A percentile compares a stretch with the other conserved stretches of the same genome.
phyloP scores from a whole-genome alignment of 2,113 vertebrate species.

The Fulica atra region DNA sequence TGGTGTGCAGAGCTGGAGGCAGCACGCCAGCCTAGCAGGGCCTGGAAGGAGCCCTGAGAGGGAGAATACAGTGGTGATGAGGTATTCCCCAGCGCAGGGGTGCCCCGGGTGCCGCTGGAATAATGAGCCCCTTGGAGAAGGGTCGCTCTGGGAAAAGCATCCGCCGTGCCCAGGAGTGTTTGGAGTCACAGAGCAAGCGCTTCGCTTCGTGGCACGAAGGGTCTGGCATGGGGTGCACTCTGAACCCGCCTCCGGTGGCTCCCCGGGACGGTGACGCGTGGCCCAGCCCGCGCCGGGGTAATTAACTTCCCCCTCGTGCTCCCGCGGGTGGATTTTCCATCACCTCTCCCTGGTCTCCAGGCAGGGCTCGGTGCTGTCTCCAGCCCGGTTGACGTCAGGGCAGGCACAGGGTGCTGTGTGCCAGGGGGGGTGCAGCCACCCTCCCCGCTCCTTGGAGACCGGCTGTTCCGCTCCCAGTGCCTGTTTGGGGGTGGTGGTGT shows the following conservation, averaged over 20 bases:
- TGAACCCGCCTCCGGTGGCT: neutral
- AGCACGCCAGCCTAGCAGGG: neutral
- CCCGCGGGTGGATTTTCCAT: neutral
- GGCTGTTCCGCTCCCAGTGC: neutral
- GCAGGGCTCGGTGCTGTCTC: slow-evolving; percentile 61
- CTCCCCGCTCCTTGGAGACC: slow-evolving; percentile 54
- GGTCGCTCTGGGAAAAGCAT: accelerated
- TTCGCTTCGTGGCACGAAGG: accelerated
- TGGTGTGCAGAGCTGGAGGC: neutral
- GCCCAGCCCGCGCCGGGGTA: neutral
- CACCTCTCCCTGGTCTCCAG: slow-evolving; percentile 36
- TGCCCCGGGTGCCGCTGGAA: neutral
- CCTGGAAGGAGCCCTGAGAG: neutral
- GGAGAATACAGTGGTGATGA: accelerated
- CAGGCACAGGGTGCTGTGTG: slow-evolving; percentile 11
- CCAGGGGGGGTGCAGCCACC: slow-evolving; percentile 24
- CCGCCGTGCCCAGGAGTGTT: accelerated
- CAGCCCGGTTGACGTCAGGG: slow-evolving; percentile 70
- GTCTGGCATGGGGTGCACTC: no score
- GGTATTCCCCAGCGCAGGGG: neutral
- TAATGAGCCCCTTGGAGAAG: neutral
- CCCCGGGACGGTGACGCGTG: neutral
- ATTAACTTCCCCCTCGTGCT: neutral
- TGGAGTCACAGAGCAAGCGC: neutral
- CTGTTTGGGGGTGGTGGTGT: neutral